A percentile compares a stretch with the other conserved stretches of the same genome.
These are phyloP conservation scores for Drosophila busckii DNA, from an alignment of 1,140 invertebrate species.

Conservation along the genomic window DNA sequence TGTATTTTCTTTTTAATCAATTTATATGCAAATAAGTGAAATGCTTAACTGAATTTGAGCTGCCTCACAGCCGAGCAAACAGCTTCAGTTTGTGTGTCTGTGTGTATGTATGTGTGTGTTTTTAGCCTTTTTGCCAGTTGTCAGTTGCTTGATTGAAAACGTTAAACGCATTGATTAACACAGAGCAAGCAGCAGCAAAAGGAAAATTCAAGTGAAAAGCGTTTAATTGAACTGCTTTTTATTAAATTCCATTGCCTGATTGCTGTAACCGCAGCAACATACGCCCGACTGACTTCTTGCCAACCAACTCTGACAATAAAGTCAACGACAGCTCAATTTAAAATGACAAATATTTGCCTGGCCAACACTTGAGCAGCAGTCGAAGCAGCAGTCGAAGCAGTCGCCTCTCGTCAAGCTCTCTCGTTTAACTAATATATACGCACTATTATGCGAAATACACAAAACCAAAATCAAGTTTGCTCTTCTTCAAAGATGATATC, in stretches of 20 bases:
- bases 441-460: conserved; percentile 15
- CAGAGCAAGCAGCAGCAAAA: conserved; percentile 7
- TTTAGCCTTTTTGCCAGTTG: too few relatives aligned
- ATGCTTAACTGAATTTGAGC: conserved; percentile 76
- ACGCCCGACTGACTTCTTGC: too few relatives aligned
- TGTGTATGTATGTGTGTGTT: too few relatives aligned
- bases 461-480: conserved; percentile 10
- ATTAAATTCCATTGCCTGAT: conserved; percentile 60
- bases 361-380: conserved; percentile 38
- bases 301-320: not conserved
- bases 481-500: conserved; percentile 17
- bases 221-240: conserved; percentile 72
- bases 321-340: not conserved
- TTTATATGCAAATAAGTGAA: conserved; percentile 77
- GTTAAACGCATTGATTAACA: conserved; percentile 75
- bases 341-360: conserved; percentile 53
- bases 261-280: conserved; percentile 40
- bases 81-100: too few relatives aligned
- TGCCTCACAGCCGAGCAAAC: conserved; percentile 35
- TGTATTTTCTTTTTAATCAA: conserved; percentile 78
- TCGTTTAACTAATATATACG: conserved; percentile 59
- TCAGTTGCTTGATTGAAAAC: conserved; percentile 67
- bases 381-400: too few relatives aligned
- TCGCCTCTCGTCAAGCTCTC: conserved; percentile 42
- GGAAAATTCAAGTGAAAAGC: conserved; percentile 30